Base-by-base conservation (phyloP, 1,140 invertebrate species). In the Tribolium madens region DNA sequence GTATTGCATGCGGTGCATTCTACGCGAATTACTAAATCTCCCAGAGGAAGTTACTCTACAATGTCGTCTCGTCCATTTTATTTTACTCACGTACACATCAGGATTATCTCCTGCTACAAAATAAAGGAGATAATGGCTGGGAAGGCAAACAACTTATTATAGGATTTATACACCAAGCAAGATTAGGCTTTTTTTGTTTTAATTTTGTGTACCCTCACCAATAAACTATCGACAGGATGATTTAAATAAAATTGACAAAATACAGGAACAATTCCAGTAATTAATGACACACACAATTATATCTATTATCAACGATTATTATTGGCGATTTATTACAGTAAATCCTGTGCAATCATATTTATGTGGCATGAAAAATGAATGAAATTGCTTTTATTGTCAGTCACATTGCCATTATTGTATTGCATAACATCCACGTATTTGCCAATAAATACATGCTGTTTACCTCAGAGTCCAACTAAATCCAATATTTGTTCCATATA, bases 91-190 rank as follows among this genome's bases (percentile, higher is more conserved):
- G 57, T 64, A 64, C 57, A 64, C 21, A 64, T 64, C 57, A 64
- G 26, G 57, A 64, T 64, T 64, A 64, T 64, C 57, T 64, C 18
- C 26, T 64, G 57, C 26, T 64, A 12, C n/a, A 12, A 64, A 64
- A 64, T 64, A 64, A 33, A 64, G 26, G 26, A 64, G 26, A 64
- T 64, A 64, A 64, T 64, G 57, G 57, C 10, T 33, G 10, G 31
- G 57, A 64, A 12, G 57, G 57, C 26, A 64, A 64, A 64, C 57
- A 64, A 64, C 57, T 64, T 64, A 64, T 64, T 64, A 64, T 64
- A n/a, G 57, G 31, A 64, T 64, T 64, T 64, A 64, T 64, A 26
- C 57, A 31, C 26, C 57, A 64, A 33, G 26, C 53, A 60, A 31
- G 17, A 60, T 60, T 60, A 26, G 9, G 4, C 53, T 6, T 31